Percentiles rank a stretch among this genome's conserved stretches.
Evolutionary conservation across 2,797 vertebrate genomes (phyloP).

Genomic region (Cheirogaleus major): DNA sequence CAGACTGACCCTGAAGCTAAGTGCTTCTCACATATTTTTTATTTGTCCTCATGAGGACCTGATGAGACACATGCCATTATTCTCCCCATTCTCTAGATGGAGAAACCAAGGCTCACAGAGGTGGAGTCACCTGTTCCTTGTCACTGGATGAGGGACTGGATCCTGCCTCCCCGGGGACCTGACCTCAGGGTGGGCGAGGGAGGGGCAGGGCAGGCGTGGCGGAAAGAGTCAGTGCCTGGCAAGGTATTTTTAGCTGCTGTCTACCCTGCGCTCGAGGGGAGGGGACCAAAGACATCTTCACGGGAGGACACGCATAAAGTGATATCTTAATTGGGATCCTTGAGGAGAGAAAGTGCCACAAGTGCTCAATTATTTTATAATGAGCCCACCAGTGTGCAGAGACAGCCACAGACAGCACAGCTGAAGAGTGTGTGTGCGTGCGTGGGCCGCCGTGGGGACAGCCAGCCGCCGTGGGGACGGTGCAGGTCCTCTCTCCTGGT

Average conservation of each 20-base stretch:
- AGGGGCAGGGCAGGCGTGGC: background rate
- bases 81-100: background rate
- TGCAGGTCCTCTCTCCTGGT: background rate
- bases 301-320: background rate
- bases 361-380: slow-evolving; percentile 51
- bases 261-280: background rate
- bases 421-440: background rate
- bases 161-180: background rate
- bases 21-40: background rate
- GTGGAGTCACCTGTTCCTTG: background rate
- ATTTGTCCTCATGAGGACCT: background rate
- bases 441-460: too few relatives aligned
- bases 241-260: slow-evolving; percentile 39
- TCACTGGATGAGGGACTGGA: background rate
- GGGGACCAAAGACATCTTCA: background rate
- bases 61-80: background rate
- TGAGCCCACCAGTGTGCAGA: background rate
- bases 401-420: background rate
- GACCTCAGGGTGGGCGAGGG: background rate
- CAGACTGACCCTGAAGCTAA: background rate
- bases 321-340: slow-evolving; percentile 54
- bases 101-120: background rate
- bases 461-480: background rate
- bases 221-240: background rate
- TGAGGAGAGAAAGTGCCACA: slow-evolving; percentile 37